Evolutionary conservation across 2,797 vertebrate genomes (phyloP).

Genomic region (Limnodromus scolopaceus): DNA sequence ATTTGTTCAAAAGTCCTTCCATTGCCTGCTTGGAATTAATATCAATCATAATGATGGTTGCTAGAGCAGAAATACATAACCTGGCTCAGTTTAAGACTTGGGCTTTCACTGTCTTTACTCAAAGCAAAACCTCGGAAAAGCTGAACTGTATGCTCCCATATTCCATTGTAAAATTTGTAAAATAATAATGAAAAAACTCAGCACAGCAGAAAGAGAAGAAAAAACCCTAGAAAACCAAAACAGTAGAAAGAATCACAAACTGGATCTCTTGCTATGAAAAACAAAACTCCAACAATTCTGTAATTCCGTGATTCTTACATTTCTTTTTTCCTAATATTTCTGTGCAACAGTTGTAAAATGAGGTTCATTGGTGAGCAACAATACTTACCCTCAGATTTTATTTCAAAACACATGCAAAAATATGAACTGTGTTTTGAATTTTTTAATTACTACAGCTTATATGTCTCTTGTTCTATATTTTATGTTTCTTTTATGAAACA

Average conservation of each 20-base stretch:
- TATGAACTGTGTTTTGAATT: neutral
- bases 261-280: neutral
- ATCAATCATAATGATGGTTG: neutral
- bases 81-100: neutral
- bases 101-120: neutral
- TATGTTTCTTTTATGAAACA: neutral
- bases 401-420: neutral
- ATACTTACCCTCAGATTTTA: neutral
- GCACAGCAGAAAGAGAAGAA: neutral
- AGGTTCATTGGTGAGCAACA: neutral
- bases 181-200: neutral
- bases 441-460: neutral
- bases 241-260: neutral
- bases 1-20: neutral
- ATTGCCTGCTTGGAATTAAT: neutral
- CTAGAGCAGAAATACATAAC: neutral
- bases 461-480: neutral
- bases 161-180: neutral
- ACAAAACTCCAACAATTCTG: neutral
- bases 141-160: neutral
- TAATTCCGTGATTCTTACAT: neutral
- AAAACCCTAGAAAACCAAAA: neutral
- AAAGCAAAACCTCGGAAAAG: neutral
- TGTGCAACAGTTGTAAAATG: fast-evolving
- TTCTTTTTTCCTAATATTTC: neutral